phyloP scores from a whole-genome alignment of 2,888 invertebrate species.

The Athrips mouffetella region DNA sequence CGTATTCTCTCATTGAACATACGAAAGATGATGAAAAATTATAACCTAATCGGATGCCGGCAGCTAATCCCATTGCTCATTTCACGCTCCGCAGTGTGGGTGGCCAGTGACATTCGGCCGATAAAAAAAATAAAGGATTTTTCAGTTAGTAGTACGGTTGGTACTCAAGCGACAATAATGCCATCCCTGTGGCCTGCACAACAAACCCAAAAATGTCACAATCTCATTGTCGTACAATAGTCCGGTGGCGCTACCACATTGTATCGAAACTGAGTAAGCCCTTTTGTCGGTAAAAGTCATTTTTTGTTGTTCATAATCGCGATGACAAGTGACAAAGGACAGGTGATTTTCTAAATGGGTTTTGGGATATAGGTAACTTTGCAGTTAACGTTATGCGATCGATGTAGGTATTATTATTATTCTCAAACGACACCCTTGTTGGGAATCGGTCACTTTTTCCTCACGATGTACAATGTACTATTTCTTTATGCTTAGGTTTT shows the following conservation, averaged over 20 bases:
- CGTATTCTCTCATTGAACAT: not conserved
- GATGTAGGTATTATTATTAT: not conserved
- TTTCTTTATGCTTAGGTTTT: too few species aligned
- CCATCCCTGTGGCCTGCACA: constrained; percentile 50
- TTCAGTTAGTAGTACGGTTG: constrained; percentile 29
- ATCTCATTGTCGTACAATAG: constrained; percentile 49
- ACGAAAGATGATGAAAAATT: constrained; percentile 7
- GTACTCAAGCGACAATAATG: constrained; percentile 44
- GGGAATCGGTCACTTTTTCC: too few species aligned
- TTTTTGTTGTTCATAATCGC: constrained; percentile 44
- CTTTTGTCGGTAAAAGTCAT: constrained; percentile 54
- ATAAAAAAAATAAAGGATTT: constrained; percentile 21
- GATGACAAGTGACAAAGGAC: constrained; percentile 52
- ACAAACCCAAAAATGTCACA: constrained; percentile 61
- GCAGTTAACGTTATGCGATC: not conserved
- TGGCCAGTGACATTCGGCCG: constrained; percentile 40
- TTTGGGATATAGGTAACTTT: constrained; percentile 32
- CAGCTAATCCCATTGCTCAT: constrained; percentile 47
- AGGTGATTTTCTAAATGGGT: constrained; percentile 44
- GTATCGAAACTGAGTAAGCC: constrained; percentile 44
- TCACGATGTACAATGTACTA: too few species aligned
- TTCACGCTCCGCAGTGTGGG: constrained; percentile 52
- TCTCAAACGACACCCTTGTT: too few species aligned
- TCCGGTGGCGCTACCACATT: constrained; percentile 69
- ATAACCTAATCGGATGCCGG: constrained; percentile 33